phyloP scores from a whole-genome alignment of 2,797 vertebrate species.

The Mormyrus proboscirostris region DNA sequence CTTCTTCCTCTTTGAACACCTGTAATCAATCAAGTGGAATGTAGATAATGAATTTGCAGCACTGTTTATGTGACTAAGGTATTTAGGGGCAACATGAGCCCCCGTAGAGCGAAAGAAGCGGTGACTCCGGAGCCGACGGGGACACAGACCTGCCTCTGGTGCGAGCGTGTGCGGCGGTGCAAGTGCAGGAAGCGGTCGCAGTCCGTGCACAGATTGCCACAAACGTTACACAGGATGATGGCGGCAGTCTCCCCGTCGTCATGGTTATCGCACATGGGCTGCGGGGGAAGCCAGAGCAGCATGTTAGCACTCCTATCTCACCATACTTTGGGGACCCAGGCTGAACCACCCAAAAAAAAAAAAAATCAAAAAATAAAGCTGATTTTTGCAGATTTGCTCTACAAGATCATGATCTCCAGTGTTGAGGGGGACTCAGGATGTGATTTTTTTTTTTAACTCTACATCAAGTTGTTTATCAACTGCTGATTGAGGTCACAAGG shows the following conservation, averaged over 20 bases:
- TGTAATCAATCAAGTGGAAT: constrained; percentile 40
- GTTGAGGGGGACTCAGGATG: neutral
- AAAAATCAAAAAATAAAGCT: neutral
- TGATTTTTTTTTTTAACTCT: neutral
- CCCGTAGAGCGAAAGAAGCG: neutral
- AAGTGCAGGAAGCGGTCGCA: constrained; percentile 97
- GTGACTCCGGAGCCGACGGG: neutral
- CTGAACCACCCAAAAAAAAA: neutral
- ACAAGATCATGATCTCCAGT: neutral
- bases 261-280: constrained; percentile 99
- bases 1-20: constrained; percentile 99
- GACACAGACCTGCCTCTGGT: constrained; percentile 69
- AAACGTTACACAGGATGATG: constrained; percentile 93
- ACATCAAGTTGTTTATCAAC: neutral
- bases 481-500: neutral
- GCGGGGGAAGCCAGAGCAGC: constrained; percentile 3
- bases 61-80: neutral
- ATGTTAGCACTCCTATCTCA: neutral
- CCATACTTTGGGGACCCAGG: neutral
- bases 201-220: constrained; percentile 96
- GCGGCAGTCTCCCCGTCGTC: constrained; percentile 97
- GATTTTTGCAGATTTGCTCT: neutral
- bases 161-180: constrained; percentile 91
- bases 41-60: neutral
- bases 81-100: neutral